Evolutionary conservation across 2,888 invertebrate genomes (phyloP).

Genomic region (Pyrrhosoma nymphula): DNA sequence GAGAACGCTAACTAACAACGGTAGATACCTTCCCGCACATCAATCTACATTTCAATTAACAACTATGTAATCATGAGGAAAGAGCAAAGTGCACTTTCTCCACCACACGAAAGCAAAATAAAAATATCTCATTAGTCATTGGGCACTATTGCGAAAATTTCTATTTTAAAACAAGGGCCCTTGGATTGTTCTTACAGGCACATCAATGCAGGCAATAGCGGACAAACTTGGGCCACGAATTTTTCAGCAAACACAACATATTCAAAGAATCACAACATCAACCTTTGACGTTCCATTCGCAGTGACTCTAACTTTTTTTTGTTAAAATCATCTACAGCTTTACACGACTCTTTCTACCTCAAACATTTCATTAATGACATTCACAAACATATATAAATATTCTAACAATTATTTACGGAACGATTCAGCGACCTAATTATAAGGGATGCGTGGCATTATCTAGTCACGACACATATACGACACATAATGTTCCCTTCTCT

Average conservation of each 20-base stretch:
- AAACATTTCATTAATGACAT: not conserved
- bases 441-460: not conserved
- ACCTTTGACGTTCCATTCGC: not conserved
- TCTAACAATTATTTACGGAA: not conserved
- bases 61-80: not conserved
- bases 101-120: not conserved
- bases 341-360: not conserved
- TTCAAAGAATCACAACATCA: not conserved
- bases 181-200: not conserved
- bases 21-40: not conserved
- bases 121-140: not conserved
- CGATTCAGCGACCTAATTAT: not conserved
- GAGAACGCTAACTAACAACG: not conserved
- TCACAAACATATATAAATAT: not conserved
- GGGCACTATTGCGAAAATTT: not conserved
- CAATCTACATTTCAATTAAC: not conserved
- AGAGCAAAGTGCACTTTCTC: not conserved
- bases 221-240: not conserved
- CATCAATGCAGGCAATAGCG: constrained; percentile 36
- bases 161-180: not conserved
- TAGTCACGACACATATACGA: not conserved
- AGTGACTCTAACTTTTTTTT: not conserved
- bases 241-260: not conserved
- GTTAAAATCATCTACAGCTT: not conserved
- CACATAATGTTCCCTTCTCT: not conserved